A percentile compares a stretch with the other conserved stretches of the same genome.
Evolutionary conservation across 2,888 invertebrate species (phyloP).

Genomic region (Bombylius discolor): DNA sequence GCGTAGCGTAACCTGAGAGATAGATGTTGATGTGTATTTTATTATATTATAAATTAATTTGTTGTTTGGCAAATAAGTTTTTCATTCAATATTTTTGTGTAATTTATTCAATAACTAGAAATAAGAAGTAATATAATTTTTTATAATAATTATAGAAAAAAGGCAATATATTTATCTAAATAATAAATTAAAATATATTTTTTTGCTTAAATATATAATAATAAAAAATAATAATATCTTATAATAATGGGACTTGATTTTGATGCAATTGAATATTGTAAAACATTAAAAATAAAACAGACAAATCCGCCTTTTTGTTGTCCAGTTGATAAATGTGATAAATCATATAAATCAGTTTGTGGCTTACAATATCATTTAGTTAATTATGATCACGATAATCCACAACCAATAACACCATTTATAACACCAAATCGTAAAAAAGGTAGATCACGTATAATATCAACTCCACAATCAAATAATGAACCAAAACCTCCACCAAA

Average conservation of each 20-base stretch:
- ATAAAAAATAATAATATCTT: too few relatives aligned
- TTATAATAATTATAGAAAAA: too few relatives aligned
- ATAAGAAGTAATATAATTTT: too few relatives aligned
- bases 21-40: too few relatives aligned
- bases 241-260: conserved; percentile 66
- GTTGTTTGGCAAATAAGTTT: too few relatives aligned
- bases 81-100: too few relatives aligned
- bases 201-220: too few relatives aligned
- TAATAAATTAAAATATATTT: too few relatives aligned
- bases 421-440: conserved; percentile 52
- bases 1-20: too few relatives aligned
- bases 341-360: conserved; percentile 73
- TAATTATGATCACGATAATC: conserved; percentile 73
- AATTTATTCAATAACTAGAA: too few relatives aligned
- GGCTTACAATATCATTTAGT: conserved; percentile 77
- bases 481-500: conserved; percentile 42
- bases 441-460: conserved; percentile 43
- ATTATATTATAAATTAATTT: too few relatives aligned
- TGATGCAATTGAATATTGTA: conserved; percentile 74
- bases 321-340: conserved; percentile 71
- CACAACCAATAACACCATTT: conserved; percentile 49
- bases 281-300: conserved; percentile 56
- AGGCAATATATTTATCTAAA: too few relatives aligned
- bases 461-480: conserved; percentile 29
- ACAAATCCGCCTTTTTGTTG: conserved; percentile 67